Conservation (phyloP, 2,888 invertebrate species). For the Amaurobius ferox region DNA sequence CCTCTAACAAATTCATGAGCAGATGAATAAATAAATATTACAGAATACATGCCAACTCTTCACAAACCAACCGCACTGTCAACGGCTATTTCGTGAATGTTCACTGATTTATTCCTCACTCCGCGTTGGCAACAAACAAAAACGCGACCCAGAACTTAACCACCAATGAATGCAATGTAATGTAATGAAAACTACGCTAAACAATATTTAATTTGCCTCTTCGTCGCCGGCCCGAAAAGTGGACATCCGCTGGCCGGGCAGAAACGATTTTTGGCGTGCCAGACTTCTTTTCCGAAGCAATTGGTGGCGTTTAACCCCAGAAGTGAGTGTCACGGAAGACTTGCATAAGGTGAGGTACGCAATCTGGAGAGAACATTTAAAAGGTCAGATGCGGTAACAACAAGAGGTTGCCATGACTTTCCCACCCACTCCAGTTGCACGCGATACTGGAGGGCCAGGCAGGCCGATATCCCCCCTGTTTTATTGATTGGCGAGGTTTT, state of each 20-base stretch:
- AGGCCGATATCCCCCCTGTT: constrained; percentile 34
- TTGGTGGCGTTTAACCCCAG: constrained; percentile 48
- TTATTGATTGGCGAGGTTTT: constrained; percentile 71
- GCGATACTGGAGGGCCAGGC: constrained; percentile 5
- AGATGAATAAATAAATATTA: not conserved
- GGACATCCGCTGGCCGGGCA: constrained; percentile 30
- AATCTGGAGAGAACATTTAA: not conserved
- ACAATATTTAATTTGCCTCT: constrained; percentile 11
- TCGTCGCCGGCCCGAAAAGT: not conserved
- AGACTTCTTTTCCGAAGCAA: constrained; percentile 13
- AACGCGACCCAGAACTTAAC: not conserved
- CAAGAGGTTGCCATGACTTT: constrained; percentile 72
- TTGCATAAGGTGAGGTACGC: constrained; percentile 6
- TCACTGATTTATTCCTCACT: not conserved
- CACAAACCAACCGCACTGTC: not conserved
- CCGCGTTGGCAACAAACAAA: not conserved
- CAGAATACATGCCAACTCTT: not conserved
- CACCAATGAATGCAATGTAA: not conserved
- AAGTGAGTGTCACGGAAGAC: constrained; percentile 1
- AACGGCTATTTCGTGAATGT: not conserved
- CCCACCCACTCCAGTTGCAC: constrained; percentile 57
- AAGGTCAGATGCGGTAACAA: constrained; percentile 71
- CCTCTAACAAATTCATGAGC: too few species aligned
- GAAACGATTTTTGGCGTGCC: constrained; percentile 47
- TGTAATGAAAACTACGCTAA: not conserved